Evolutionary conservation across 1,140 invertebrate genomes (phyloP).

Genomic region (Dinoponera quadriceps): DNA sequence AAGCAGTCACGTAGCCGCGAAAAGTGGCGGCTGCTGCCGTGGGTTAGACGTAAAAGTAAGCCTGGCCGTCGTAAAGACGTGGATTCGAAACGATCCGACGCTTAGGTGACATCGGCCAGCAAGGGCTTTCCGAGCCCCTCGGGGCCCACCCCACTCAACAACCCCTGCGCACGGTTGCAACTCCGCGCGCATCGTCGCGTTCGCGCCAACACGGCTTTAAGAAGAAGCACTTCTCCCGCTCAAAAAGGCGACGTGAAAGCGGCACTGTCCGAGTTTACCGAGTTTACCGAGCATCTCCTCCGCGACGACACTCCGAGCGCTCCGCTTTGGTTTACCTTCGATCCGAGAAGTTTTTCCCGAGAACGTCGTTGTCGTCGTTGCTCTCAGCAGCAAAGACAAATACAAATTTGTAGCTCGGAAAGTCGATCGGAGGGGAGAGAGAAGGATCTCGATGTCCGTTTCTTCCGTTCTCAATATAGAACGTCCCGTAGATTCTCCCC

Average conservation of each 20-base stretch:
- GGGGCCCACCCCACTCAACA: slow-evolving; percentile 58
- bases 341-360: background rate
- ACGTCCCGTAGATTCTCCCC: too few species aligned
- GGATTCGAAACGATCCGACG: slow-evolving; percentile 73
- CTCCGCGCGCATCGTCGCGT: slow-evolving; percentile 32
- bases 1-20: slow-evolving; percentile 70
- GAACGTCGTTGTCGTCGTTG: too few species aligned
- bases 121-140: slow-evolving; percentile 70
- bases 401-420: too few species aligned
- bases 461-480: too few species aligned
- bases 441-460: too few species aligned
- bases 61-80: slow-evolving; percentile 67
- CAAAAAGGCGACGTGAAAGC: slow-evolving; percentile 52
- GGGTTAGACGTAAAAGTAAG: slow-evolving; percentile 74
- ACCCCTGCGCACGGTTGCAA: slow-evolving; percentile 68
- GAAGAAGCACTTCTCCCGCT: slow-evolving; percentile 43
- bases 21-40: slow-evolving; percentile 43
- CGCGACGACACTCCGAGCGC: background rate
- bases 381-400: background rate
- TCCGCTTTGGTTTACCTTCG: background rate
- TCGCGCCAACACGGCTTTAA: slow-evolving; percentile 38
- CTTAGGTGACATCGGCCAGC: slow-evolving; percentile 71
- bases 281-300: background rate
- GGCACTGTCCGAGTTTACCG: background rate
- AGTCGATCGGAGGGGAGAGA: too few species aligned